These are phyloP conservation scores for Cyphomyrus plagiostoma DNA, from an alignment of 2,113 vertebrate species.

Conservation along the genomic window DNA sequence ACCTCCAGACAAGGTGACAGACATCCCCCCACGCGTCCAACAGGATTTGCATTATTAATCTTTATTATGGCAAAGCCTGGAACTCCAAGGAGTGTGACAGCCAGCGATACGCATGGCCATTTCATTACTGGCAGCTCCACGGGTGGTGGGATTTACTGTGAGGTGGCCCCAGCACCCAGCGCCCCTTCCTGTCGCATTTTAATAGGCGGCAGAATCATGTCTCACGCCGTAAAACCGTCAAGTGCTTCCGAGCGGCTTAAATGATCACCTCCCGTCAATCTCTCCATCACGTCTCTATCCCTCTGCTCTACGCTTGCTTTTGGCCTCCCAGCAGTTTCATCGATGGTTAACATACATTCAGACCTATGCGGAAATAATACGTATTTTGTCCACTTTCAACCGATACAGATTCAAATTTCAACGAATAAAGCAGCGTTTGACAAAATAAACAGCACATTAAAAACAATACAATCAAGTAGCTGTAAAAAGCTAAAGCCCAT, in stretches of 20 bases:
- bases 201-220: constrained; percentile 13
- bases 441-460: constrained; percentile 4
- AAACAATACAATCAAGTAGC: background rate
- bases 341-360: background rate
- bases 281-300: background rate
- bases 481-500: background rate
- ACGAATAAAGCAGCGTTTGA: background rate
- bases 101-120: constrained; percentile 34
- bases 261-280: background rate
- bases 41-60: constrained; percentile 52
- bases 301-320: background rate
- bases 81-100: constrained; percentile 37
- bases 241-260: background rate
- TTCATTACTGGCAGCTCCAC: constrained; percentile 38
- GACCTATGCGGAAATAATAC: background rate
- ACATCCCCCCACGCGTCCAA: background rate
- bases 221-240: constrained; percentile 14
- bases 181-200: background rate
- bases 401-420: background rate
- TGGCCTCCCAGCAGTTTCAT: background rate
- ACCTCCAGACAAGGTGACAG: background rate
- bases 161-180: background rate
- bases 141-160: constrained; percentile 6
- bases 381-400: background rate
- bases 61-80: constrained; percentile 45